Percentiles rank a stretch among this genome's conserved stretches.
Conservation (phyloP, 35 echinoderm and acorn worm genomes). For the Ophioderma brevispina region DNA sequence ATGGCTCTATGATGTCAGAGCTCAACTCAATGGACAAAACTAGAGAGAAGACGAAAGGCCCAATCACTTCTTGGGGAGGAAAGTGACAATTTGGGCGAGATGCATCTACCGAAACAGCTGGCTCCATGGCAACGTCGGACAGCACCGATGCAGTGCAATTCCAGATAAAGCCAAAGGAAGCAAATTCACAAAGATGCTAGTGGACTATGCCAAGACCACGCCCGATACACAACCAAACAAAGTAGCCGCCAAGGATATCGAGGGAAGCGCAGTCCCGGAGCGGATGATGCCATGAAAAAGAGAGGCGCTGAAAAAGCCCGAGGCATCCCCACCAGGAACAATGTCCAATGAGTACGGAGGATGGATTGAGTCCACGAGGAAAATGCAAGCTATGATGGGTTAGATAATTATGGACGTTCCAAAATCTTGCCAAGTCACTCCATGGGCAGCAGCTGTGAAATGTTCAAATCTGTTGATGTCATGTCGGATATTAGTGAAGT, state of each 20-base stretch:
- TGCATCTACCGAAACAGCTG: constrained; percentile 56
- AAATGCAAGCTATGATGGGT: constrained; percentile 64
- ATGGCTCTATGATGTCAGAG: constrained; percentile 69
- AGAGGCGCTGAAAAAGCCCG: constrained; percentile 63
- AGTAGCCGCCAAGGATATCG: constrained; percentile 27
- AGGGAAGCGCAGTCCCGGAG: constrained; percentile 73
- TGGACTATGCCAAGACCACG: constrained; percentile 65
- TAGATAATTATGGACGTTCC: constrained; percentile 45
- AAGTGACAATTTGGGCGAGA: constrained; percentile 75
- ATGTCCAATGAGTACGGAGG: constrained; percentile 38
- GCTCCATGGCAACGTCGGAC: constrained; percentile 43
- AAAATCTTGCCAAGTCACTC: constrained; percentile 64
- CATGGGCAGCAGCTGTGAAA: constrained; percentile 93
- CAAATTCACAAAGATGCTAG: constrained; percentile 90
- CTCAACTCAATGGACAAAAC: constrained; percentile 12
- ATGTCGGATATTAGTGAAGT: constrained; percentile 96
- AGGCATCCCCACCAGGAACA: constrained; percentile 67
- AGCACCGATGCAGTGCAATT: constrained; percentile 16
- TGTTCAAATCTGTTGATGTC: constrained; percentile 90
- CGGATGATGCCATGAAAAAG: constrained; percentile 22
- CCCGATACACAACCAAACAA: constrained; percentile 17
- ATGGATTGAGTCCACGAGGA: constrained; percentile 60
- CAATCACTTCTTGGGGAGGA: constrained; percentile 63
- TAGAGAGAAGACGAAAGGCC: constrained; percentile 77
- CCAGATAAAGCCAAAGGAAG: constrained; percentile 81